Base-by-base conservation (phyloP, 1,140 invertebrate species). In the Drosophila lacertosa region DNA sequence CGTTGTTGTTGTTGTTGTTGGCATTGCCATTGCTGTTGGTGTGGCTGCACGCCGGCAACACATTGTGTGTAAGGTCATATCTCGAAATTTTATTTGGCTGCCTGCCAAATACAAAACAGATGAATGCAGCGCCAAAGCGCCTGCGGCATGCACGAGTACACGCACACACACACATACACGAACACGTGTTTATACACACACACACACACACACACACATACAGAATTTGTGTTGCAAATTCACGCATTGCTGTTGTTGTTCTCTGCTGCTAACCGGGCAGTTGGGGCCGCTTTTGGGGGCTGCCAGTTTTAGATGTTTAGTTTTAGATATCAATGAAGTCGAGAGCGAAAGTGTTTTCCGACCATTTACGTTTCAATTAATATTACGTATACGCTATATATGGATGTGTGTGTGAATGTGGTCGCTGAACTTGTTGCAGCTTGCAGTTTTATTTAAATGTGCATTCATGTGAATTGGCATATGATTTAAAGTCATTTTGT, bases 11-110 rank as follows among this genome's bases (percentile, higher is more conserved):
- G 47, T 6, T 51, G 24, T 33, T 37, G 39, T 48, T 24, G 35
- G 13, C 39, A 13, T 11, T 47, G n/a, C 9, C 32, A 16, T 9
- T 50, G 22, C 39, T 60, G 58, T 26, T 62, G 55, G 48, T 48
- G 13, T 48, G 42, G 53, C 60, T 69, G 55, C 50, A 70, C 37
- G 54, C 51, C 64, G 68, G 24, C 76, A 67, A 45, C 65, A 74
- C 60, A 77, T 60, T 67, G 82, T 64, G 82, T 64, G 59, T 82
- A 88, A 88, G 82, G 82, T 88, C 82, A 81, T 77, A 82, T 82
- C 77, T 72, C 66, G 74, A 88, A 81, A 88, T 78, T 88, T 88
- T 75, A 82, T 88, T 88, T 88, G 82, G 82, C 82, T 78, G 73
- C 77, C 71, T 72, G 82, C 82, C 82, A 88, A 89, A 88, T 50